Percentiles rank a stretch among this genome's conserved stretches.
Evolutionary conservation across 2,797 vertebrate genomes (phyloP).

Genomic region (Spatula versicolor): DNA sequence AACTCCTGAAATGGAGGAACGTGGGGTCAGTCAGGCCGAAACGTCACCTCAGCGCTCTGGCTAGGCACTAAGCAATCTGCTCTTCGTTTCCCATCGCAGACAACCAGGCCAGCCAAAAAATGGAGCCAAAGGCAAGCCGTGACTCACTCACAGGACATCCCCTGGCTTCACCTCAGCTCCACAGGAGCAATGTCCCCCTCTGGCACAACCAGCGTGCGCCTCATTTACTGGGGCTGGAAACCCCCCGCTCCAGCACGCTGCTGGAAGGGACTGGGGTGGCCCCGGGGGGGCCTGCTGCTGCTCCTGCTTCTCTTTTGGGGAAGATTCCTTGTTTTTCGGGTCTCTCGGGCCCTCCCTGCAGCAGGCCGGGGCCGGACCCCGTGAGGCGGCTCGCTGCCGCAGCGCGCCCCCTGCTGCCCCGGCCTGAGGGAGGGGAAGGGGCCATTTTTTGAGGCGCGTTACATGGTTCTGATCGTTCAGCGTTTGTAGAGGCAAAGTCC

Average conservation of each 20-base stretch:
- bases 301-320: not conserved
- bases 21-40: not conserved
- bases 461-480: not conserved
- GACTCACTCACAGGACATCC: not conserved
- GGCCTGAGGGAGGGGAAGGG: not conserved
- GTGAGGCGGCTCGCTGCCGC: too few relatives aligned
- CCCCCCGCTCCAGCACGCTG: not conserved
- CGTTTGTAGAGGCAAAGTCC: not conserved
- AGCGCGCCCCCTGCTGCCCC: too few relatives aligned
- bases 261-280: not conserved
- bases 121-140: not conserved
- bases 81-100: not conserved
- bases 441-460: too few relatives aligned
- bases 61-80: not conserved
- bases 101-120: not conserved
- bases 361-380: too few relatives aligned
- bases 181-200: not conserved
- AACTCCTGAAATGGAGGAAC: not conserved
- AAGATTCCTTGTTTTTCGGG: not conserved
- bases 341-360: too few relatives aligned
- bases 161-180: not conserved
- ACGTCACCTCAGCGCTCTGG: accelerated
- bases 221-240: not conserved
- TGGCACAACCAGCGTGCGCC: accelerated
- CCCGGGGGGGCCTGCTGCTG: not conserved